A percentile compares a stretch with the other conserved stretches of the same genome.
phyloP scores from a whole-genome alignment of 2,888 invertebrate genomes.

The Endotricha flammealis region DNA sequence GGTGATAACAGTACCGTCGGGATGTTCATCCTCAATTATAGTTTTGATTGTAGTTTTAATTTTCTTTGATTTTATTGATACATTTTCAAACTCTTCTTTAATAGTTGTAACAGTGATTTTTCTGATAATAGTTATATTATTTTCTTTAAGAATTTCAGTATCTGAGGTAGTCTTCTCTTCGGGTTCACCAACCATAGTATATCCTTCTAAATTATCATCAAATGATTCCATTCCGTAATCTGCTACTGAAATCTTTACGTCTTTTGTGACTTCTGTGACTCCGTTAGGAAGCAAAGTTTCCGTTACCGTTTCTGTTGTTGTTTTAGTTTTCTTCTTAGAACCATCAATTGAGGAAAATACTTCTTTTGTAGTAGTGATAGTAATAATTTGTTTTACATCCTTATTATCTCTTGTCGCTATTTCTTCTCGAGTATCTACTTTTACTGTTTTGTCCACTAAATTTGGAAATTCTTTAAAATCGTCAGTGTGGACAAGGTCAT shows the following conservation, averaged over 20 bases:
- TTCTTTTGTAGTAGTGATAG: constrained; percentile 62
- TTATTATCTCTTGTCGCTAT: constrained; percentile 39
- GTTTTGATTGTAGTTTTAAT: constrained; percentile 54
- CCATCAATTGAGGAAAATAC: constrained; percentile 38
- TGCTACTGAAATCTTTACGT: constrained; percentile 58
- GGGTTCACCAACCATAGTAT: constrained; percentile 40
- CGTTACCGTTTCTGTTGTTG: constrained; percentile 52
- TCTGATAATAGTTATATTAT: constrained; percentile 44
- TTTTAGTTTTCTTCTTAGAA: constrained; percentile 53
- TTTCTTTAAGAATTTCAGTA: constrained; percentile 41
- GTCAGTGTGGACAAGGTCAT: constrained; percentile 26
- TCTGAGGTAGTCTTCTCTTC: constrained; percentile 40
- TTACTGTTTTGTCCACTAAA: constrained; percentile 47
- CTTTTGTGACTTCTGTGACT: constrained; percentile 57
- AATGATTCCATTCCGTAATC: constrained; percentile 49
- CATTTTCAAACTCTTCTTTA: constrained; percentile 54
- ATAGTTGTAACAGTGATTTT: constrained; percentile 55
- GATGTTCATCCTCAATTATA: constrained; percentile 56
- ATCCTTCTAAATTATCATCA: constrained; percentile 53
- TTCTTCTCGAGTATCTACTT: constrained; percentile 48
- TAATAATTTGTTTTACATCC: constrained; percentile 51
- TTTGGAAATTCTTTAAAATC: constrained; percentile 37
- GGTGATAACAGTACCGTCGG: constrained; percentile 60
- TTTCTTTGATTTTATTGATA: constrained; percentile 40
- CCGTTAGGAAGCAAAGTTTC: constrained; percentile 56